Evolutionary conservation across 2,888 invertebrate species (phyloP).

Genomic region (Archips crataeganus): DNA sequence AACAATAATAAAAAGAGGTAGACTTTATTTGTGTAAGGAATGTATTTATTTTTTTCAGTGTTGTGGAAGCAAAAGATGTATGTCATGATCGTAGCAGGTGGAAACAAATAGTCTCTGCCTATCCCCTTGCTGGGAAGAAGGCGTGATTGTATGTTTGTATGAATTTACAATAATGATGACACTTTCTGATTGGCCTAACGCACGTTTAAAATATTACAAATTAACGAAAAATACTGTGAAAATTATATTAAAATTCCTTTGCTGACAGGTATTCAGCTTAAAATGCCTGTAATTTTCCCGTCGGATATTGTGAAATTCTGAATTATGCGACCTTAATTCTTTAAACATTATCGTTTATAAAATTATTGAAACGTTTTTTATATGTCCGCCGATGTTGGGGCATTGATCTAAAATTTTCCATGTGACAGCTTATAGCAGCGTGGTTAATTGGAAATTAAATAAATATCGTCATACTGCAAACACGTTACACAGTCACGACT

Average conservation of each 20-base stretch:
- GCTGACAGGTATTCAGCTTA: not conserved
- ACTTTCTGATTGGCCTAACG: not conserved
- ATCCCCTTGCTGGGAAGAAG: too few species aligned
- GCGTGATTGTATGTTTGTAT: too few species aligned
- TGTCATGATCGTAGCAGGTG: too few species aligned
- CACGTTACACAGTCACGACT: too few species aligned
- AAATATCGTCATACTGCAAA: too few species aligned
- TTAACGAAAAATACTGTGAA: not conserved
- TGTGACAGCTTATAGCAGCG: not conserved
- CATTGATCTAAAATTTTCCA: not conserved
- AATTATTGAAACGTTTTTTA: not conserved
- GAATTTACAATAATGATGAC: not conserved
- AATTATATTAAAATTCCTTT: slow-evolving; percentile 6
- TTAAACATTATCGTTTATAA: not conserved
- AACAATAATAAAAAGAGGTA: too few species aligned
- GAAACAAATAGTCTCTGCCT: too few species aligned
- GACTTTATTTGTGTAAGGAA: too few species aligned
- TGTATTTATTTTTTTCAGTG: too few species aligned
- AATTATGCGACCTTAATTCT: slow-evolving; percentile 4
- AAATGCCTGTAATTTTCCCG: not conserved
- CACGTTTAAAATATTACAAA: not conserved
- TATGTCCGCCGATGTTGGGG: not conserved
- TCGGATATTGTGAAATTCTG: not conserved
- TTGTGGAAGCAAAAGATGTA: too few species aligned
- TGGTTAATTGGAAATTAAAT: not conserved